Base-by-base conservation (phyloP, 1,140 invertebrate genomes). In the Lepidurus couesii region DNA sequence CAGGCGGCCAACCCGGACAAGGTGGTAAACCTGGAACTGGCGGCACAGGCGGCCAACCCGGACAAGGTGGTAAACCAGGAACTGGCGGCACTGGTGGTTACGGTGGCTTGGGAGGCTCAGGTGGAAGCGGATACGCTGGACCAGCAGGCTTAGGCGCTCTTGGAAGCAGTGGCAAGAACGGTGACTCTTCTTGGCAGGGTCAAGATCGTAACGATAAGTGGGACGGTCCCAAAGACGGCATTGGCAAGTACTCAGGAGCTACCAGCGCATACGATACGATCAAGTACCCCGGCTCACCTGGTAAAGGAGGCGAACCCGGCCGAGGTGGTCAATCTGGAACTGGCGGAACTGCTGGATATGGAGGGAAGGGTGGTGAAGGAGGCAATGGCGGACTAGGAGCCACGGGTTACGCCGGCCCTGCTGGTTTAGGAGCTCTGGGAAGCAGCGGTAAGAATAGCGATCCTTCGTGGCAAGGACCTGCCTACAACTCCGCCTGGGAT, bases 201-300 rank as follows among this genome's bases (percentile, higher is more conserved):
- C 77, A 75, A n/a, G 79, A 79, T 8, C 78, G 80, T 0, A 77
- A 80, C 11, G 43, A 80, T 24, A 82, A 82, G n/a, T 53, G 79
- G 24, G 78, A 75, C 26, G 44, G 79, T 7, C 43, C 43, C 1
- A 77, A 77, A 21, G 75, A 77, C 75, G 34, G 24, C 16, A 26
- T 16, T 77, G 42, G 75, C 2, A 44, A 44, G 10, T 16, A 77
- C 10, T 0, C 43, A 1, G 47, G 44, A 5, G 75, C 6, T 3
- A n/a, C 75, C 16, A 44, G 1, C 13, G 16, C 75, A 21, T 34
- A 42, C 44, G 75, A 34, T 45, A 76, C 45, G 53, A 65, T 0
- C 13, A 43, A 10, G 13, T 53, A 73, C 13, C 73, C 45, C 42
- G 65, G 43, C 8, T 6, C 77, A 9, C 42, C 77, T 9, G 73